Percentiles rank a stretch among this genome's conserved stretches.
Conservation (phyloP, 2,888 invertebrate genomes). For the Spicauda simplicius region DNA sequence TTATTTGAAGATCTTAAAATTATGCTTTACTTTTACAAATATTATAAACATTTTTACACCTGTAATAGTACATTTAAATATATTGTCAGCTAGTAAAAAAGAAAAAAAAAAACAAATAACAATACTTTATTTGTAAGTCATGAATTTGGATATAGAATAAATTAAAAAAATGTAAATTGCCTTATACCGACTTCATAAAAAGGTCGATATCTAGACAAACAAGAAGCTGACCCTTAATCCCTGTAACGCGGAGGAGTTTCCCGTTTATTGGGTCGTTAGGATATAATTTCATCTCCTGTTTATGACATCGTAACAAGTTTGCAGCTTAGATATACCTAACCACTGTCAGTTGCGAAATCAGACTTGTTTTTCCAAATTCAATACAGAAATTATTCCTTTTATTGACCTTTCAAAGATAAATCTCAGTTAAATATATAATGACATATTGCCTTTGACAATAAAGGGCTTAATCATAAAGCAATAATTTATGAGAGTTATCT, state of each 20-base stretch:
- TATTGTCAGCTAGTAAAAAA: too few species aligned
- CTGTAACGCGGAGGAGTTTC: slow-evolving; percentile 66
- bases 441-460: slow-evolving; percentile 25
- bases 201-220: slow-evolving; percentile 13
- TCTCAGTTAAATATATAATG: slow-evolving; percentile 32
- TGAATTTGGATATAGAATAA: too few species aligned
- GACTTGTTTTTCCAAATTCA: slow-evolving; percentile 16
- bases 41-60: too few species aligned
- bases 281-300: slow-evolving; percentile 83
- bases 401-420: slow-evolving; percentile 26
- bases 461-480: slow-evolving; percentile 36
- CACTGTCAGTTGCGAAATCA: slow-evolving; percentile 51
- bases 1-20: too few species aligned
- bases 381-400: slow-evolving; percentile 14
- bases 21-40: too few species aligned
- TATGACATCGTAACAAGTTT: slow-evolving; percentile 79
- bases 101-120: too few species aligned
- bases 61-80: too few species aligned
- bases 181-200: background rate
- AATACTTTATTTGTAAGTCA: too few species aligned
- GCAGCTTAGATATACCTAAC: slow-evolving; percentile 47
- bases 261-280: slow-evolving; percentile 80
- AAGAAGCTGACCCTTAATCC: slow-evolving; percentile 56
- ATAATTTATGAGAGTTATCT: slow-evolving; percentile 37
- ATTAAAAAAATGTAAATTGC: too few species aligned